Base-by-base conservation (phyloP, 35 echinoderm and acorn worm species). In the Lytechinus variegatus region DNA sequence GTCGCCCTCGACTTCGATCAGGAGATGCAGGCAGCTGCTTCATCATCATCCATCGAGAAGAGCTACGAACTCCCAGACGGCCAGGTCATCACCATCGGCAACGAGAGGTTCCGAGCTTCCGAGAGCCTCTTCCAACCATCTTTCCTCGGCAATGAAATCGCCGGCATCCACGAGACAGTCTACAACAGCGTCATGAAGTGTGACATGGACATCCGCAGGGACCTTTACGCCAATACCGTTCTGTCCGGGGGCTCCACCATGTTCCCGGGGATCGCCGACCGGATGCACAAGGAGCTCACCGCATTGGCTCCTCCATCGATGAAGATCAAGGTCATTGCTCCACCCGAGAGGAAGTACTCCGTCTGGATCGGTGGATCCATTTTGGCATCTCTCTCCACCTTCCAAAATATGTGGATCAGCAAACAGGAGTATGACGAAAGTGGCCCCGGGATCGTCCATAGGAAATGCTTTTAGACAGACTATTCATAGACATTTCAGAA, bases 321-420 rank as follows among this genome's bases (percentile, higher is more conserved):
- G 98, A 99, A 99, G 98, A 95, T 99, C 86, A 99, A 99, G 86
- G 92, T 99, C 94, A 97, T 99, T 56, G 98, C 98, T 71, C 95
- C 97, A 89, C 97, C 95, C 55, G 98, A 99, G 94, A 96, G 97
- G 89, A 98, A 98, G 91, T 98, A 98, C 96, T 98, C 97, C 87
- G 96, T 97, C 28, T 98, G 97, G 97, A 98, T 98, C 71, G 97
- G 97, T 11, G 97, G 97, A 54, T 98, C 97, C 61, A 97, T 98
- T 94, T 86, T 98, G 56, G 96, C 97, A 27, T 98, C 96, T 19
- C 96, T 98, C 87, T 97, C 97, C 54, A 98, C 96, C 89, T 97
- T 98, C 95, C 97, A 98, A 95, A 96, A 98, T 94, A 98, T 98
- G 97, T 98, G 97, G 97, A 98, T 98, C 95, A 98, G 97, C 96